Evolutionary conservation across 2,888 invertebrate genomes (phyloP).

Genomic region (Zaprionus obscuricornis): DNA sequence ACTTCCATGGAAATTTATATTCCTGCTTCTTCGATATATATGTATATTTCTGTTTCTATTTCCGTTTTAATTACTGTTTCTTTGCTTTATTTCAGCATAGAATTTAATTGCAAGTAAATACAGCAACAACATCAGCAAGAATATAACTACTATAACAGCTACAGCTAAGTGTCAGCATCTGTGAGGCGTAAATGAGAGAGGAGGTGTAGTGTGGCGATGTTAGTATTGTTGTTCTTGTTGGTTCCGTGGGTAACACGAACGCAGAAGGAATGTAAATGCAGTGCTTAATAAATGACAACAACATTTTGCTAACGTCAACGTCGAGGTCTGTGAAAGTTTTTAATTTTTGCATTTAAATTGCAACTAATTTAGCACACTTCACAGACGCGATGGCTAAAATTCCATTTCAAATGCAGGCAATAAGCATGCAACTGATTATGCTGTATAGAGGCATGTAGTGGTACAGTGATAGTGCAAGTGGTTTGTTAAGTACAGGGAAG

Average conservation of each 20-base stretch:
- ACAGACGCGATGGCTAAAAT: slow-evolving; percentile 50
- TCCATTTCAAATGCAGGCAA: slow-evolving; percentile 65
- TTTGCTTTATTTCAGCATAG: slow-evolving; percentile 7
- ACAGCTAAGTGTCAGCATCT: no score
- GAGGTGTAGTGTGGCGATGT: background rate
- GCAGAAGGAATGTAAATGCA: slow-evolving; percentile 29
- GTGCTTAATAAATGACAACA: slow-evolving; percentile 46
- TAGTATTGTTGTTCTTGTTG: background rate
- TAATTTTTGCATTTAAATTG: slow-evolving; percentile 74
- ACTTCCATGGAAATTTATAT: no score
- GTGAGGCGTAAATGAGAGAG: slow-evolving; percentile 37
- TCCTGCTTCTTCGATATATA: no score
- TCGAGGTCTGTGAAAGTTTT: slow-evolving; percentile 41
- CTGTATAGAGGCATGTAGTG: no score
- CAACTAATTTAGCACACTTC: slow-evolving; percentile 69
- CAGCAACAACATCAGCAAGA: slow-evolving; percentile 13
- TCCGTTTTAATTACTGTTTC: no score
- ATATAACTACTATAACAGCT: no score
- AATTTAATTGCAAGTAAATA: slow-evolving; percentile 44
- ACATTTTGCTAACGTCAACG: slow-evolving; percentile 16
- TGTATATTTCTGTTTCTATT: background rate
- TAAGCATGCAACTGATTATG: slow-evolving; percentile 8
- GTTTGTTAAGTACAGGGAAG: no score
- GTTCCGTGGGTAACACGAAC: slow-evolving; percentile 8
- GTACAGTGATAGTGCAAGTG: background rate